phyloP scores from a whole-genome alignment of 2,888 invertebrate species.

The Polyommatus icarus region DNA sequence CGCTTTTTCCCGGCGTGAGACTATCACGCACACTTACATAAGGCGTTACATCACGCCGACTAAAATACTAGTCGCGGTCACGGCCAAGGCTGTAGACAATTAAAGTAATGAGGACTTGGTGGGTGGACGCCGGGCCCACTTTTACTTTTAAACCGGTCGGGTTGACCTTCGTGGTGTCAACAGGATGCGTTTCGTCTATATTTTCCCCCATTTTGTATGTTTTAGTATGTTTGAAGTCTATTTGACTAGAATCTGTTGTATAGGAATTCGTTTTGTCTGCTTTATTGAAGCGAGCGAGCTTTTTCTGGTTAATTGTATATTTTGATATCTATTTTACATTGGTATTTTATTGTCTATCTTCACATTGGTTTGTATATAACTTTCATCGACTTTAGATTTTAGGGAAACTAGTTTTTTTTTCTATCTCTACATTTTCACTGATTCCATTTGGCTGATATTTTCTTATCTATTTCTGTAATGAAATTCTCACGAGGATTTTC shows the following conservation, averaged over 20 bases:
- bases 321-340: too few species aligned
- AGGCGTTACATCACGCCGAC: slow-evolving; percentile 73
- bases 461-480: neutral
- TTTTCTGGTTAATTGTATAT: too few species aligned
- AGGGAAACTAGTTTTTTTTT: neutral
- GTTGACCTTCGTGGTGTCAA: slow-evolving; percentile 60
- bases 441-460: neutral
- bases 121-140: slow-evolving; percentile 73
- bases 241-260: too few species aligned
- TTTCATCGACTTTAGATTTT: too few species aligned
- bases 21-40: slow-evolving; percentile 63
- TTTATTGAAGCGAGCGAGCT: too few species aligned
- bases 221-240: slow-evolving; percentile 10
- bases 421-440: neutral
- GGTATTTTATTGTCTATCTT: too few species aligned
- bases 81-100: slow-evolving; percentile 77
- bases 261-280: too few species aligned
- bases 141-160: slow-evolving; percentile 76
- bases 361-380: too few species aligned
- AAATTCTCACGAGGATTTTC: neutral
- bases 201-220: neutral
- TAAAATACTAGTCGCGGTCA: slow-evolving; percentile 77
- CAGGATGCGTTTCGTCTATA: slow-evolving; percentile 37
- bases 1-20: slow-evolving; percentile 62
- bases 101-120: slow-evolving; percentile 75